Evolutionary conservation across 2,113 vertebrate genomes (phyloP).

Genomic region (Laticauda colubrina): DNA sequence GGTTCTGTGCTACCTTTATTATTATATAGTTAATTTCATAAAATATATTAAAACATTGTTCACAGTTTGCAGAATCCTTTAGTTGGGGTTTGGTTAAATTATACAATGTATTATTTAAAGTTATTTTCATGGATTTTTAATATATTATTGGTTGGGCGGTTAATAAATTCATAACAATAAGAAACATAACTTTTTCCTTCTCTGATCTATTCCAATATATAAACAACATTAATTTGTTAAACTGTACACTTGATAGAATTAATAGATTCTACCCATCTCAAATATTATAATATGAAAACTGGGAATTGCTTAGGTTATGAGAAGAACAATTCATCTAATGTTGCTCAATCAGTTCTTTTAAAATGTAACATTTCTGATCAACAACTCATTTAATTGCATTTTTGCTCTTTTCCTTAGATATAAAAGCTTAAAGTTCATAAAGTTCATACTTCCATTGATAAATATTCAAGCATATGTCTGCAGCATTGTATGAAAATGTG

Average conservation of each 20-base stretch:
- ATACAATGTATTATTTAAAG: background rate
- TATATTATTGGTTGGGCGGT: background rate
- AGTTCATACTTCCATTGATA: background rate
- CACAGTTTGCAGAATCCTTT: background rate
- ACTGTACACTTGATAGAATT: background rate
- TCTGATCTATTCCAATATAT: background rate
- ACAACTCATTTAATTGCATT: background rate
- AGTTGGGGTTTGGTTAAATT: background rate
- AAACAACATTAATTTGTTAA: background rate
- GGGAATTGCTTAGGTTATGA: background rate
- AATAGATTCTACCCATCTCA: background rate
- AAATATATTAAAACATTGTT: background rate
- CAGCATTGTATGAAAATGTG: background rate
- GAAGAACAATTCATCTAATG: background rate
- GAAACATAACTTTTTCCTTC: background rate
- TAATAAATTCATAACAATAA: background rate
- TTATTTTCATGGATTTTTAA: background rate
- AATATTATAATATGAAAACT: background rate
- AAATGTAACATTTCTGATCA: background rate
- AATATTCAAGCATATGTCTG: background rate
- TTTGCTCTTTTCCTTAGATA: background rate
- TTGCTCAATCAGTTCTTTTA: background rate
- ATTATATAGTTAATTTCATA: background rate
- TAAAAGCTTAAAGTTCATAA: background rate
- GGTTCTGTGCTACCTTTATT: background rate